phyloP scores from a whole-genome alignment of 1,140 invertebrate genomes.

The Drosophila tristis region DNA sequence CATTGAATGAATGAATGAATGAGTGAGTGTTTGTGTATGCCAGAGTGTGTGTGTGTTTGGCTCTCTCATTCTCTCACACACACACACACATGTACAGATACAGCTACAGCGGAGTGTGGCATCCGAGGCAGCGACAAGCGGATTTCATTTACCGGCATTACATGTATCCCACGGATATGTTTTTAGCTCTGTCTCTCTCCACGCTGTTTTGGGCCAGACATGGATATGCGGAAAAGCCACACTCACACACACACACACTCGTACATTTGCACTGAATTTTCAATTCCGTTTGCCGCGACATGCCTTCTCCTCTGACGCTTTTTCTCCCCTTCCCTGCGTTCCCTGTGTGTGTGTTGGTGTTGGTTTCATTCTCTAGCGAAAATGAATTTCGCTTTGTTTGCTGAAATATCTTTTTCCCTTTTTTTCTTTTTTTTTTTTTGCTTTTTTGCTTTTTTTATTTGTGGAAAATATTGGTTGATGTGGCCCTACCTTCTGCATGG shows the following conservation, averaged over 20 bases:
- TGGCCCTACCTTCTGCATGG: constrained; percentile 23
- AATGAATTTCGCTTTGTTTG: constrained; percentile 82
- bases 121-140: constrained; percentile 67
- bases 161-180: constrained; percentile 81
- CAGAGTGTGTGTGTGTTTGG: neutral
- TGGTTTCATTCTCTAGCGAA: constrained; percentile 36
- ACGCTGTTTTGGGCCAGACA: constrained; percentile 47
- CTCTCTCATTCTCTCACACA: constrained; percentile 19
- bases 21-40: constrained; percentile 11
- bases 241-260: constrained; percentile 29
- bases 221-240: constrained; percentile 71
- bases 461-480: constrained; percentile 67
- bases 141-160: constrained; percentile 82
- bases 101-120: neutral
- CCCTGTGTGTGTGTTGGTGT: neutral
- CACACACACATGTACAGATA: constrained; percentile 1
- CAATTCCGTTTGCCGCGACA: constrained; percentile 80
- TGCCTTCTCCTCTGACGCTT: constrained; percentile 31
- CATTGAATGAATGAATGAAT: constrained; percentile 63
- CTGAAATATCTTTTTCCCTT: constrained; percentile 64
- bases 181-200: constrained; percentile 68
- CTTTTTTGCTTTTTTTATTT: constrained; percentile 29
- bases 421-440: constrained; percentile 31
- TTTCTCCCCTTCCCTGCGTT: constrained; percentile 1
- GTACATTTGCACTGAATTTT: constrained; percentile 61